Conservation (phyloP, 2,797 vertebrate species). For the Enteromius trimaculatus region DNA sequence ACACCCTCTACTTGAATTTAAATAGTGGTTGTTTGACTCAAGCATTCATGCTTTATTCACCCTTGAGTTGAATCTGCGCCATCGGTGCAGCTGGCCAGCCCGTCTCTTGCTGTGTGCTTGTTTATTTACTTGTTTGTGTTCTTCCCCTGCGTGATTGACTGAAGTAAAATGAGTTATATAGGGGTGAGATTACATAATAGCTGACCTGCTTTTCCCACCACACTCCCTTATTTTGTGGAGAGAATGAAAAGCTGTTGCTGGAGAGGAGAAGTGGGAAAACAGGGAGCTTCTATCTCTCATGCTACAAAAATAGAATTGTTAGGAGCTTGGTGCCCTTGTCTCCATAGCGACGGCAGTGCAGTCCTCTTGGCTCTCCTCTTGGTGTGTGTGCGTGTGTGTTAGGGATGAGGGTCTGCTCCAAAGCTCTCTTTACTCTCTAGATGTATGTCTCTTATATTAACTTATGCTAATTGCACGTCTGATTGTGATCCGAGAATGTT, state of each 20-base stretch:
- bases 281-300: slow-evolving; percentile 73
- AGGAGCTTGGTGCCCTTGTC: slow-evolving; percentile 80
- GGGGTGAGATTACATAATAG: slow-evolving; percentile 67
- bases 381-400: slow-evolving; percentile 74
- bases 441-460: slow-evolving; percentile 18
- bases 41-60: neutral
- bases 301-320: slow-evolving; percentile 85
- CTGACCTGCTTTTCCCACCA: slow-evolving; percentile 59
- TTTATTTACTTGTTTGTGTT: slow-evolving; percentile 16
- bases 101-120: slow-evolving; percentile 28
- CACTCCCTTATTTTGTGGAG: slow-evolving; percentile 66
- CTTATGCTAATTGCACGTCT: neutral
- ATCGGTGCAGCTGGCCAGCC: slow-evolving; percentile 11
- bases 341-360: slow-evolving; percentile 80
- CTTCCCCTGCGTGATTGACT: slow-evolving; percentile 26
- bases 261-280: slow-evolving; percentile 72
- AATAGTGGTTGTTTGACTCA: slow-evolving; percentile 18
- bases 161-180: slow-evolving; percentile 35
- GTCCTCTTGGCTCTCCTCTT: slow-evolving; percentile 77
- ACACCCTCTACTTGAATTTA: neutral
- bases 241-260: slow-evolving; percentile 68
- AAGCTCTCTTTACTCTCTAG: slow-evolving; percentile 44
- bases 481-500: neutral
- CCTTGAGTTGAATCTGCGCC: neutral
- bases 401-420: slow-evolving; percentile 69